Evolutionary conservation across 2,797 vertebrate species (phyloP), one percentile per base, ranked within the genome.

Genomic region (Spinibarbus caldwelli): DNA sequence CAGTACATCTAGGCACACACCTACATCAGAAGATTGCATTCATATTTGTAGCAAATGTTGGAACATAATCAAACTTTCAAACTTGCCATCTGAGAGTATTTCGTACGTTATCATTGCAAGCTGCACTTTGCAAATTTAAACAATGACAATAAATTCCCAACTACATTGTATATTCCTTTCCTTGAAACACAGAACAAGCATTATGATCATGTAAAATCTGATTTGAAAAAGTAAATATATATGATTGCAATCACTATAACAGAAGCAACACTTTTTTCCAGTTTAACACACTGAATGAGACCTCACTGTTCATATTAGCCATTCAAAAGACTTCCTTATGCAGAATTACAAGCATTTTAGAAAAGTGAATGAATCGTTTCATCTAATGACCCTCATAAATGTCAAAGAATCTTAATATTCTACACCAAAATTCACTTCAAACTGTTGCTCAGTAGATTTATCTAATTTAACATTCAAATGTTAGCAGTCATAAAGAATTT

Each of bases 1-100:
- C 94, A 93, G 89, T 91, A 96, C 95, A 92, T 92, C 91, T 93
- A 95, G 94, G 94, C 94, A 94, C 93, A 36, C 93, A 94, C 90
- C 87, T 85, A 94, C 93, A 93, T 88, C 72, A 86, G 87, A 88
- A 90, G 89, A 89, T 87, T 88, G 89, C 91, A 90, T 91, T 86
- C 80, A 85, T 85, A 91, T 88, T 91, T 84, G 70, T 90, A 85
- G 91, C 87, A 85, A 90, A 89, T 86, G 88, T 89, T 67, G 84
- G 68, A 87, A 84, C 87, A 87, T 83, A 85, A 87, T 86, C 75
- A 9, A 78, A 81, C 79, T 64, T 66, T 88, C 78, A 36, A 78
- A 83, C 49, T 71, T 71, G 72, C 78, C 84, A 66, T 85, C 82
- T 73, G 67, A 85, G 82, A 77, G 49, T 73, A n/a, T 81, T 47